phyloP scores from a whole-genome alignment of 2,797 vertebrate genomes.

The Chelonia mydas region DNA sequence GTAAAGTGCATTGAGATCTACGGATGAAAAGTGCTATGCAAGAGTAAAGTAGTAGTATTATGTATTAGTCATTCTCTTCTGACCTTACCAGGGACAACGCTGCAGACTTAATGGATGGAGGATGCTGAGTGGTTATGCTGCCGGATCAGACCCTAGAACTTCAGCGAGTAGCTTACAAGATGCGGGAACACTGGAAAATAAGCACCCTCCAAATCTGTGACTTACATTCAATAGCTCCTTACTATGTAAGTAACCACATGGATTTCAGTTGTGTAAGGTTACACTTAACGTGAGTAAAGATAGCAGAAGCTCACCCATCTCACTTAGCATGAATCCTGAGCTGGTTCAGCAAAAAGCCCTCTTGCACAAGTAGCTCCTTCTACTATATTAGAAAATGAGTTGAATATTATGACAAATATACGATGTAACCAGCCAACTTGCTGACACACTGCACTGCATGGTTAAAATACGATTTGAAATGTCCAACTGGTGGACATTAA shows the following conservation, averaged over 20 bases:
- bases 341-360: background rate
- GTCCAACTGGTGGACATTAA: background rate
- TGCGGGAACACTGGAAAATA: background rate
- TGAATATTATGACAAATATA: background rate
- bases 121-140: background rate
- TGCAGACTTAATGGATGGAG: background rate
- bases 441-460: fast-evolving
- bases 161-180: background rate
- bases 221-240: background rate
- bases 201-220: background rate
- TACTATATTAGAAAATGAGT: background rate
- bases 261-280: background rate
- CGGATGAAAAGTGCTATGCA: background rate
- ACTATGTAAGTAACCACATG: background rate
- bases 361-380: background rate
- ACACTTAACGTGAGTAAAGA: background rate
- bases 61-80: background rate
- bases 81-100: background rate
- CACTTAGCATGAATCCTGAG: background rate
- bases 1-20: background rate
- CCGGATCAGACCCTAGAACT: background rate
- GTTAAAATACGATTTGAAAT: fast-evolving
- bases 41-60: background rate
- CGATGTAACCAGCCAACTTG: fast-evolving
- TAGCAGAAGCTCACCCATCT: background rate